A percentile compares a stretch with the other conserved stretches of the same genome.
Evolutionary conservation across 2,888 invertebrate species (phyloP).

Genomic region (Drosophila recens): DNA sequence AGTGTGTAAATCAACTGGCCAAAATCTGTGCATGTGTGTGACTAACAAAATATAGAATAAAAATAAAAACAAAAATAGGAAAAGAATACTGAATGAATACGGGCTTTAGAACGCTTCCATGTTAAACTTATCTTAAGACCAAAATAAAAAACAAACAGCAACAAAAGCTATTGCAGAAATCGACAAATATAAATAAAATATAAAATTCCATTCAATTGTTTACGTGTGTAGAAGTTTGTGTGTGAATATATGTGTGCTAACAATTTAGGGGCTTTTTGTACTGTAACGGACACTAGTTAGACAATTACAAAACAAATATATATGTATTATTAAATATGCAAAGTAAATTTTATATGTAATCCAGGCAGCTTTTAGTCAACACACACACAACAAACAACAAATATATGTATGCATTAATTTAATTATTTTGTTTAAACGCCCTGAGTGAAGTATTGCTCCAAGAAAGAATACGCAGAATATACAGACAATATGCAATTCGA

Average conservation of each 20-base stretch:
- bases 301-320: constrained; percentile 49
- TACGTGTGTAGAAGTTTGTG: constrained; percentile 15
- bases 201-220: constrained; percentile 32
- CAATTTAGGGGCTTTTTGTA: constrained; percentile 69
- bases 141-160: neutral
- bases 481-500: constrained; percentile 79
- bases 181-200: constrained; percentile 13
- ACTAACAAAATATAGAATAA: constrained; percentile 13
- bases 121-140: constrained; percentile 27
- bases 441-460: constrained; percentile 32
- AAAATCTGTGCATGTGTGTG: constrained; percentile 34
- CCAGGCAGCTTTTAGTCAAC: constrained; percentile 60
- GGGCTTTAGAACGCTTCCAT: constrained; percentile 49
- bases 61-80: constrained; percentile 11
- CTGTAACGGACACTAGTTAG: constrained; percentile 69
- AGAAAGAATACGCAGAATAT: constrained; percentile 50
- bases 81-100: constrained; percentile 11
- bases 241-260: constrained; percentile 48
- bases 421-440: constrained; percentile 44
- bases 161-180: constrained; percentile 12
- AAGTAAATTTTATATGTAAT: constrained; percentile 54
- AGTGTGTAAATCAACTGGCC: constrained; percentile 44
- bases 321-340: constrained; percentile 32
- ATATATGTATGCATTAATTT: constrained; percentile 13
- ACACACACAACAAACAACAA: constrained; percentile 2